Base-by-base conservation (phyloP, 2,797 vertebrate genomes). In the Melanotaenia trifasciata region DNA sequence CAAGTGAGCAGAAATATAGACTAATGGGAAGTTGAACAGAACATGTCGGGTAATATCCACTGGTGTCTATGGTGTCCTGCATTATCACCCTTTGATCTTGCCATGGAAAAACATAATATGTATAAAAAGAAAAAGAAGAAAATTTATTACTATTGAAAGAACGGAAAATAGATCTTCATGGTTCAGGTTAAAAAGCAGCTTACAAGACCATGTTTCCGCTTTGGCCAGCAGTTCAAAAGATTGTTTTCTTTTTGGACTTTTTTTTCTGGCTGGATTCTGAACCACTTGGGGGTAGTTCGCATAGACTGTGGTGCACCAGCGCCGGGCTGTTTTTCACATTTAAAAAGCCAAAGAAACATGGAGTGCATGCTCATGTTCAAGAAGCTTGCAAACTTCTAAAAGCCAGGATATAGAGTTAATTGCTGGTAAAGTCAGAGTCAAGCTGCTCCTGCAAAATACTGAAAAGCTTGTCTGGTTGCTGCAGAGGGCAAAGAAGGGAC, bases 191-290 rank as follows among this genome's bases (percentile, higher is more conserved):
- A 92, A 91, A 92, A 91, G 89, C 80, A 84, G 84, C 89, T 87
- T 84, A 90, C 81, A 89, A 93, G 91, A 94, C 92, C 87, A 40
- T 93, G 89, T 94, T 95, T 94, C 94, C 93, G 81, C 79, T 89
- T 89, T 94, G 92, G 94, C 88, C 28, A 0, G 63, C 72, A 84
- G 87, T 94, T 94, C 92, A 95, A 94, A 94, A 79, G 85, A 81
- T 62, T 92, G 89, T 87, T 93, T 91, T 90, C 85, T 87, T 92
- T 92, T 90, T 87, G 70, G 84, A 84, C 84, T 30, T 80, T 88
- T 88, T 88, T 88, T 83, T 80, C 87, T 89, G 89, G 90, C 90
- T 81, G 82, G 81, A 86, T 83, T 87, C 77, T 86, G 79, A 93
- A 86, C 85, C 93, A 88, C 92, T 89, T 71, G 89, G 92, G 92